A percentile compares a stretch with the other conserved stretches of the same genome.
These are phyloP conservation scores for Polyommatus iphigenia DNA, from an alignment of 2,888 invertebrate species.

Conservation along the genomic window DNA sequence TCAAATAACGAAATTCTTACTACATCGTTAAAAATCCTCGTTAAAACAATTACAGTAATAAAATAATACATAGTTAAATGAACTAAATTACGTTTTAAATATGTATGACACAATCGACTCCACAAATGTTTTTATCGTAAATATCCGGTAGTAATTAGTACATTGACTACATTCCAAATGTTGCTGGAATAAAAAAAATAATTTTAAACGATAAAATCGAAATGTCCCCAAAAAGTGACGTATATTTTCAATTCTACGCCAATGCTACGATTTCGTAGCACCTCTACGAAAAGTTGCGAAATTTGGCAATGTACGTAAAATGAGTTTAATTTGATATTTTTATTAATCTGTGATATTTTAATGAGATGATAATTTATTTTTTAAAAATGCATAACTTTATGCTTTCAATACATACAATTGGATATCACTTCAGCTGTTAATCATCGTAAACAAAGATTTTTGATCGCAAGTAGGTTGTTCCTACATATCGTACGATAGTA, in stretches of 20 bases:
- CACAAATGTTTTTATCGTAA: background rate
- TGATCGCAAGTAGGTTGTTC: no score
- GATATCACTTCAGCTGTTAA: background rate
- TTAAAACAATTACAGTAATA: background rate
- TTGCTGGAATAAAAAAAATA: no score
- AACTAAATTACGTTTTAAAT: background rate
- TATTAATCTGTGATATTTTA: background rate
- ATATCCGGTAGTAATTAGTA: no score
- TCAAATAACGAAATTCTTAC: background rate
- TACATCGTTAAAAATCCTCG: background rate
- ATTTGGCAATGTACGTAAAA: background rate
- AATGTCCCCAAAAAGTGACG: background rate
- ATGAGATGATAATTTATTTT: background rate
- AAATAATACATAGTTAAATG: background rate
- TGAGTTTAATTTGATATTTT: background rate
- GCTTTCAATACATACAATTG: background rate
- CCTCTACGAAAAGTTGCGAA: conserved; percentile 1
- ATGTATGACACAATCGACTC: background rate
- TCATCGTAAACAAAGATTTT: no score
- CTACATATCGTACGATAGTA: background rate
- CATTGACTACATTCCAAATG: no score
- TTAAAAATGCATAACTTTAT: background rate
- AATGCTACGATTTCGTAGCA: background rate
- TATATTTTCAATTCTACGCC: background rate
- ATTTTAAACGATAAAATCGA: background rate